Conservation (phyloP, 2,888 invertebrate species). For the Cephus pulcher region DNA sequence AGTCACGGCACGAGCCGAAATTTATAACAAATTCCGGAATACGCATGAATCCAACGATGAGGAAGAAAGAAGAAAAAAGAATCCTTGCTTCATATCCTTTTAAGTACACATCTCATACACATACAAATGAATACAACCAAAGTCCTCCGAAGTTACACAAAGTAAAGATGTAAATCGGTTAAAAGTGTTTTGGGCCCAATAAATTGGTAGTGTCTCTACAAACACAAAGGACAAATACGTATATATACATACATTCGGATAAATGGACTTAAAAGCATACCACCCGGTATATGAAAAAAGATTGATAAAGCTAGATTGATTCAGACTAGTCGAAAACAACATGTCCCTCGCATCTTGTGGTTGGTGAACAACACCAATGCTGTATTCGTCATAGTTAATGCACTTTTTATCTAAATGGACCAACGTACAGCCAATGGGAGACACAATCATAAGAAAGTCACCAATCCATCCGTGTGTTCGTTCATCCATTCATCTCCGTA, state of each 20-base stretch:
- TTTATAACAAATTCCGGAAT: not conserved
- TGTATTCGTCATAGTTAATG: too few species aligned
- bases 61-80: not conserved
- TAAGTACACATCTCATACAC: not conserved
- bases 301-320: too few species aligned
- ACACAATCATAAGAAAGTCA: too few species aligned
- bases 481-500: too few species aligned
- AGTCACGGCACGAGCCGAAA: not conserved
- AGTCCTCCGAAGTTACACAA: not conserved
- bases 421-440: too few species aligned
- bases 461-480: too few species aligned
- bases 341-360: not conserved
- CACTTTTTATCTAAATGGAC: too few species aligned
- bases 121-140: not conserved
- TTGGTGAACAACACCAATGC: too few species aligned
- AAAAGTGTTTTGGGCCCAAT: not conserved
- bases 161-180: not conserved
- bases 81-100: not conserved
- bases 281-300: not conserved
- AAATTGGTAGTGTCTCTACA: not conserved
- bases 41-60: not conserved
- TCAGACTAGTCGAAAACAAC: not conserved
- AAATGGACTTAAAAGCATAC: not conserved
- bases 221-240: not conserved
- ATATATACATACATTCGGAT: not conserved